These are phyloP conservation scores for Synergus itoensis DNA, from an alignment of 2,888 invertebrate species.

Conservation along the genomic window DNA sequence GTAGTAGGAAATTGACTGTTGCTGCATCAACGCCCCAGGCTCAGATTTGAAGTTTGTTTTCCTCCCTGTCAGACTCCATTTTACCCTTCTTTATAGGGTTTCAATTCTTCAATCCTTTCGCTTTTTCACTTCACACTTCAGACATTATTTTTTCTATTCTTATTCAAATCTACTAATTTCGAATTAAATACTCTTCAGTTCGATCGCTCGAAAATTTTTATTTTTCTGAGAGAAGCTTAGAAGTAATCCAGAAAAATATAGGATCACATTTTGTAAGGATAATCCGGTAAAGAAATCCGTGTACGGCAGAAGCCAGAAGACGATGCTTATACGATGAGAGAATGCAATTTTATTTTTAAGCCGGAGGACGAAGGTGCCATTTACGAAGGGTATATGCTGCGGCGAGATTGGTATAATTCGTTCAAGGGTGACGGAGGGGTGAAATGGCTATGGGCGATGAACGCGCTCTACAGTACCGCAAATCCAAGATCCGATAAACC, in stretches of 20 bases:
- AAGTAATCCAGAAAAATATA: slow-evolving; percentile 1
- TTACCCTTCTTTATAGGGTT: neutral
- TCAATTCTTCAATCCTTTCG: neutral
- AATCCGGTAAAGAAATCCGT: slow-evolving; percentile 24
- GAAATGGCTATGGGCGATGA: slow-evolving; percentile 64
- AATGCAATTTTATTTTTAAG: slow-evolving; percentile 41
- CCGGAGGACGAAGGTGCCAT: slow-evolving; percentile 51
- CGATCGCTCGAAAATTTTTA: too few species aligned
- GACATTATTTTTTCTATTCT: too few species aligned
- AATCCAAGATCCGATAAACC: slow-evolving; percentile 69
- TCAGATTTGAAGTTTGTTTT: slow-evolving; percentile 67
- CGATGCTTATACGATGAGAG: slow-evolving; percentile 7
- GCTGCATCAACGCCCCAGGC: slow-evolving; percentile 63
- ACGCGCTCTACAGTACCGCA: slow-evolving; percentile 60
- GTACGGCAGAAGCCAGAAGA: slow-evolving; percentile 32
- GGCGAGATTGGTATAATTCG: slow-evolving; percentile 53
- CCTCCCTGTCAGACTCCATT: slow-evolving; percentile 53
- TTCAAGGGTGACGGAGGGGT: slow-evolving; percentile 54
- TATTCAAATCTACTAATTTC: too few species aligned
- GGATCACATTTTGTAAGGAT: slow-evolving; percentile 8
- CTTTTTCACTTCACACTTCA: neutral
- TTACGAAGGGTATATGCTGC: slow-evolving; percentile 53
- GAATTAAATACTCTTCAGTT: too few species aligned
- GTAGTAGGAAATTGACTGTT: slow-evolving; percentile 64
- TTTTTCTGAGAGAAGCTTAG: too few species aligned